Evolutionary conservation across 2,888 invertebrate genomes (phyloP), one percentile per base, ranked within the genome.

Genomic region (Protodeltote pygarga): DNA sequence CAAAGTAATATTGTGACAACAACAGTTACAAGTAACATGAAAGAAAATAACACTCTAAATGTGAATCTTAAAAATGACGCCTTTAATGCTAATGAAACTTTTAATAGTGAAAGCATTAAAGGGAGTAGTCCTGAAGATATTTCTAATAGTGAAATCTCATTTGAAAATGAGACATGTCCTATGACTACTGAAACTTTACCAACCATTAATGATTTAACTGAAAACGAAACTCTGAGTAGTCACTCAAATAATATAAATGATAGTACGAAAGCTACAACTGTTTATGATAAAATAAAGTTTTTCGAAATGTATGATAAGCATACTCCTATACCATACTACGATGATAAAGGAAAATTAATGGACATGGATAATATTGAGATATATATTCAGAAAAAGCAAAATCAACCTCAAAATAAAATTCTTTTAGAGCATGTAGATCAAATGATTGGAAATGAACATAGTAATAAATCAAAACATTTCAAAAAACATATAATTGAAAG

Each of bases 241-340:
- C n/a, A 17, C 3, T 19, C 8, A 5, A 37, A 14, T 23, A 33
- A 13, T 9, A 5, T 9, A 5, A 47, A 9, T 6, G 13, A 37
- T 6, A 10, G 16, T 15, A 28, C 28, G 6, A 5, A 53, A 23
- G 28, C 42, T 19, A 68, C 73, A 19, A 74, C 71, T 2, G 32
- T 52, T 10, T 73, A 83, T 31, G 89, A 89, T 35, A 87, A 75
- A 77, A 81, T 90, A 8, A 89, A 81, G 46, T 90, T 90, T 62
- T 90, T 90, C 48, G 89, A 91, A 73, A 69, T 84, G 6, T 87
- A 90, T 54, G 89, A 90, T 39, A 79, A 71, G 27, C 60, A 78
- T 25, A 88, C 89, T 10, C 58, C 53, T 2, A 13, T 33, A 5
- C 48, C 67, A 14, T 20, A 40, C 10, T 29, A 42, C 10, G 24